A percentile compares a stretch with the other conserved stretches of the same genome.
phyloP scores from a whole-genome alignment of 2,797 vertebrate genomes.

The Gymnothorax javanicus region DNA sequence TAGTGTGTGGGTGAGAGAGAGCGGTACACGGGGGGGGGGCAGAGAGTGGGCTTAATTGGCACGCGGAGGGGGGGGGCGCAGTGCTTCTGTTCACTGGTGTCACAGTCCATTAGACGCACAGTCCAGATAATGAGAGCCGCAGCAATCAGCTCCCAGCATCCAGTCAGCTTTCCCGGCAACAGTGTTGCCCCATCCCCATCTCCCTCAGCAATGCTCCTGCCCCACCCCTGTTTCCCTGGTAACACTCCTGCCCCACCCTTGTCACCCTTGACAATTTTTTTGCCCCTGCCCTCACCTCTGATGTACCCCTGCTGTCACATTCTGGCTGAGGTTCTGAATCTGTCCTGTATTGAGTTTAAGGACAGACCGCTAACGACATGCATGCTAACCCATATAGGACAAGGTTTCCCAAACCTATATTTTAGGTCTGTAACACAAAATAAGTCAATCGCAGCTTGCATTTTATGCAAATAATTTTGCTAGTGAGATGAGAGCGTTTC shows the following conservation, averaged over 20 bases:
- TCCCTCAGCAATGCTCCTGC: neutral
- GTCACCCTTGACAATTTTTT: too few relatives aligned
- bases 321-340: neutral
- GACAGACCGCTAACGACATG: neutral
- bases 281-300: too few relatives aligned
- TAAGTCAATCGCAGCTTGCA: too few relatives aligned
- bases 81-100: conserved; percentile 69
- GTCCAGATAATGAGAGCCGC: conserved; percentile 84
- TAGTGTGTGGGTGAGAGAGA: conserved; percentile 22
- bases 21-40: neutral
- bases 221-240: neutral
- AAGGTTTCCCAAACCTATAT: too few relatives aligned
- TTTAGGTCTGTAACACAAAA: too few relatives aligned
- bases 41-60: conserved; percentile 40
- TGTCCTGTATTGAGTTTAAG: neutral
- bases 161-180: conserved; percentile 52
- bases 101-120: conserved; percentile 92
- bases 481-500: too few relatives aligned
- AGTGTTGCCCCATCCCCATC: neutral
- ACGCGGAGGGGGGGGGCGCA: conserved; percentile 27
- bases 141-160: conserved; percentile 88
- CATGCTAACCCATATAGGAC: too few relatives aligned
- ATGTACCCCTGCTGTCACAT: neutral
- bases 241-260: too few relatives aligned
- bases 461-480: too few relatives aligned